A percentile compares a stretch with the other conserved stretches of the same genome.
These are phyloP conservation scores for Mesaphorura yosii DNA, from an alignment of 1,140 invertebrate genomes.

Conservation along the genomic window DNA sequence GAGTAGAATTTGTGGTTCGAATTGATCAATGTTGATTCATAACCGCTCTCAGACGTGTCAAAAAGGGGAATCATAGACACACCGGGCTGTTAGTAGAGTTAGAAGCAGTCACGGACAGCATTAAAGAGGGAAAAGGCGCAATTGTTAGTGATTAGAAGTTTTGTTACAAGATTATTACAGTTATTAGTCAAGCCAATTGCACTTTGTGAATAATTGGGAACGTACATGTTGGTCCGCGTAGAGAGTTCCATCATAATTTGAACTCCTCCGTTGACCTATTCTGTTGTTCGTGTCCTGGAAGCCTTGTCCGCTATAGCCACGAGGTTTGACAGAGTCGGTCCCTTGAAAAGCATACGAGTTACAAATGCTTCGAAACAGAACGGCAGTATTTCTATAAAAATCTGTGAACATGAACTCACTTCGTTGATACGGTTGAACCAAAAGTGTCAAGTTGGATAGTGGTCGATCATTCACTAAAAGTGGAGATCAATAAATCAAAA, in stretches of 20 bases:
- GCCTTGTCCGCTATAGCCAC: constrained; percentile 11
- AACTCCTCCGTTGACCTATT: neutral
- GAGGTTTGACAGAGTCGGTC: too few species aligned
- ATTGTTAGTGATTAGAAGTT: too few species aligned
- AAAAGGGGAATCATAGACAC: neutral
- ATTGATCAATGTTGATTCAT: neutral
- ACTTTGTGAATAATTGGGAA: neutral
- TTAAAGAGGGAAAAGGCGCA: too few species aligned
- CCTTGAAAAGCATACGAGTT: too few species aligned
- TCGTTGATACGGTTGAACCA: constrained; percentile 32
- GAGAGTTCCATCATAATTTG: constrained; percentile 7
- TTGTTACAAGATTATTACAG: neutral
- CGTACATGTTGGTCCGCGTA: constrained; percentile 23
- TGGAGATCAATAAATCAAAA: neutral
- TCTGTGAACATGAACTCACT: too few species aligned
- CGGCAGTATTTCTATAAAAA: too few species aligned
- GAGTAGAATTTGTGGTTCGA: constrained; percentile 6
- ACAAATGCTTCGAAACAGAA: too few species aligned
- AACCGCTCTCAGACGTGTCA: neutral
- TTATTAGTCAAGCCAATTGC: neutral
- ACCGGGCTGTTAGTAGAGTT: neutral
- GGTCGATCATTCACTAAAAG: constrained; percentile 28
- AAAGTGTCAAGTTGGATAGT: constrained; percentile 33
- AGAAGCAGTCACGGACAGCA: too few species aligned
- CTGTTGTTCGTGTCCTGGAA: neutral